These are phyloP conservation scores for Aptenodytes patagonicus DNA, from an alignment of 2,113 vertebrate species.

Conservation along the genomic window DNA sequence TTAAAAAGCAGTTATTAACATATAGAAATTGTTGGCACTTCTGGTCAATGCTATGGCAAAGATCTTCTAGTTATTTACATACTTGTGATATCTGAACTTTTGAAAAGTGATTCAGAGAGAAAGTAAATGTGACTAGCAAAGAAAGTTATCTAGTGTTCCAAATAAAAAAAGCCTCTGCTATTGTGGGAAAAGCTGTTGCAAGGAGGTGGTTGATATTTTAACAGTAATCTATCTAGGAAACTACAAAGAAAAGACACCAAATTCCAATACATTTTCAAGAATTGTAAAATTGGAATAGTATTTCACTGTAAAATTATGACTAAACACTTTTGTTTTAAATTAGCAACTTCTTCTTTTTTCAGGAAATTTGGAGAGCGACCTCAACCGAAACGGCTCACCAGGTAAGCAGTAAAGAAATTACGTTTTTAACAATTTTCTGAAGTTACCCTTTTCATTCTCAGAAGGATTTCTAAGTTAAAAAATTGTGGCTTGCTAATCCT, in stretches of 20 bases:
- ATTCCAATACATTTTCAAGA: neutral
- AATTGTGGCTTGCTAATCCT: neutral
- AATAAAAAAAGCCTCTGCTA: neutral
- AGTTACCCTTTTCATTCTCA: neutral
- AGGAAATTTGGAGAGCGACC: constrained; percentile 99
- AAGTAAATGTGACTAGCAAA: neutral
- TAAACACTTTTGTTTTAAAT: neutral
- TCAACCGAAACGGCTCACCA: constrained; percentile 97
- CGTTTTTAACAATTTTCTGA: neutral
- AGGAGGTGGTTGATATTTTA: neutral
- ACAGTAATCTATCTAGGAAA: neutral
- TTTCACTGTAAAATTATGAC: neutral
- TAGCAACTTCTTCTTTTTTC: constrained; percentile 26
- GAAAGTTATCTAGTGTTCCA: neutral
- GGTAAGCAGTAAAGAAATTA: constrained; percentile 75
- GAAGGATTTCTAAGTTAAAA: neutral
- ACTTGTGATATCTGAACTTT: neutral
- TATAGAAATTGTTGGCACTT: neutral
- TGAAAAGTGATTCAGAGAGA: neutral
- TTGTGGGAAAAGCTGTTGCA: neutral
- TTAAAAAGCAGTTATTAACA: neutral
- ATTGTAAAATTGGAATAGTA: neutral
- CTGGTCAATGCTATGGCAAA: neutral
- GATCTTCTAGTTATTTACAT: neutral
- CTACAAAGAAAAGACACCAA: neutral